Evolutionary conservation across 2,113 vertebrate species (phyloP).

Genomic region (Uria lomvia): DNA sequence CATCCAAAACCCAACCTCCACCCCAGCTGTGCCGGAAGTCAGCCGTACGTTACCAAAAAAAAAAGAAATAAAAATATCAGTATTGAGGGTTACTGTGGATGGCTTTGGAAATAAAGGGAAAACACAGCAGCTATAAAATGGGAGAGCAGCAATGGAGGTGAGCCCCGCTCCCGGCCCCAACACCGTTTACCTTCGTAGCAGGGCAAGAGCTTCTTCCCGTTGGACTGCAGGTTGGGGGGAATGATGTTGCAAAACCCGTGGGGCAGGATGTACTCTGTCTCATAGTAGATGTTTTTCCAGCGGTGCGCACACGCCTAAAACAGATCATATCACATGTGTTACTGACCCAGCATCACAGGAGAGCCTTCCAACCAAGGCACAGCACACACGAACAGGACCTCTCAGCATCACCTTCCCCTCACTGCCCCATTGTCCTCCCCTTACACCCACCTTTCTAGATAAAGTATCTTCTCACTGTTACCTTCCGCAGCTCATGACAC

Average conservation of each 20-base stretch:
- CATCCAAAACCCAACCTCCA: not conserved
- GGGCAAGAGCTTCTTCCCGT: slow-evolving; percentile 82
- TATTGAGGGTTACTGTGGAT: not conserved
- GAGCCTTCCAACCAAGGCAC: not conserved
- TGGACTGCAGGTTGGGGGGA: slow-evolving; percentile 84
- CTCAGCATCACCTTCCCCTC: not conserved
- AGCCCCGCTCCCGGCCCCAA: not conserved
- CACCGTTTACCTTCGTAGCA: slow-evolving; percentile 91
- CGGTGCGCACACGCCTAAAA: slow-evolving; percentile 93
- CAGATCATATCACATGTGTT: not conserved
- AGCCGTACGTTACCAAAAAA: not conserved
- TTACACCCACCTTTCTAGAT: not conserved
- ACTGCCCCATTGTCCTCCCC: not conserved
- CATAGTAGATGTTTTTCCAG: slow-evolving; percentile 97
- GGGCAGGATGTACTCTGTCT: slow-evolving; percentile 89
- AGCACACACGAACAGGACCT: fast-evolving
- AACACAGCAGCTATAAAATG: not conserved
- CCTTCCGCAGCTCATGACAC: not conserved
- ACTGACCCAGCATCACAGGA: not conserved
- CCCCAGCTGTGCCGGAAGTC: not conserved
- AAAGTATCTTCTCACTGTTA: not conserved
- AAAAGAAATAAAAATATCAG: no score
- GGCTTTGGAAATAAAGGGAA: not conserved
- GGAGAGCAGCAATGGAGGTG: not conserved
- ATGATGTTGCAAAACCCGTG: slow-evolving; percentile 95